Percentiles rank a stretch among this genome's conserved stretches.
phyloP scores from a whole-genome alignment of 2,797 vertebrate genomes.

The Pseudochirops cupreus region DNA sequence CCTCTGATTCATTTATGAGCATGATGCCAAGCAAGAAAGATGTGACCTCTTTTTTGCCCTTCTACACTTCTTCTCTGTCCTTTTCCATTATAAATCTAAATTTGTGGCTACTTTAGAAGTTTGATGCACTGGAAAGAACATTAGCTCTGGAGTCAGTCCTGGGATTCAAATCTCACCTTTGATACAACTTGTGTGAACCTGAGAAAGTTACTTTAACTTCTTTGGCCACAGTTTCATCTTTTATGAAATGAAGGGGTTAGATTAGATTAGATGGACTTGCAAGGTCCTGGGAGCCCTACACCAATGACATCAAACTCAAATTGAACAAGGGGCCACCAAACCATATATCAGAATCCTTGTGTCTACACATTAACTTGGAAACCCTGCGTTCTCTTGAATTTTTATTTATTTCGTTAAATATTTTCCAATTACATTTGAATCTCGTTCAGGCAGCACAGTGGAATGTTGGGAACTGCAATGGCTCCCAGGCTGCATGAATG shows the following conservation, averaged over 20 bases:
- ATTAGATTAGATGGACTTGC: not conserved
- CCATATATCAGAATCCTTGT: not conserved
- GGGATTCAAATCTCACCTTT: not conserved
- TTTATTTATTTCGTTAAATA: not conserved
- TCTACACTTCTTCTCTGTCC: not conserved
- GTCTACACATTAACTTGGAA: not conserved
- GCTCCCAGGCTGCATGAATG: not conserved
- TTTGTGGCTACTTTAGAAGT: not conserved
- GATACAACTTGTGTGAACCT: not conserved
- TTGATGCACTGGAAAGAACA: not conserved
- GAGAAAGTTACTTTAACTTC: not conserved
- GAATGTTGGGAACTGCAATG: not conserved
- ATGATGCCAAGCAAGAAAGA: not conserved
- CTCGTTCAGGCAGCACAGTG: not conserved
- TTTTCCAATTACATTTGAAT: not conserved
- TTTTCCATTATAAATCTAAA: not conserved
- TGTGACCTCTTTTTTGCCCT: not conserved
- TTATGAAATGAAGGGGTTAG: not conserved
- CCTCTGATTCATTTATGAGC: not conserved
- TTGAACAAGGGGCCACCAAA: not conserved
- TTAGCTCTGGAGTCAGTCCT: not conserved
- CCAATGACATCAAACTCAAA: not conserved
- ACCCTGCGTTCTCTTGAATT: not conserved
- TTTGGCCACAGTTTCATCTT: not conserved
- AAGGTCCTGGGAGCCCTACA: not conserved